These are phyloP conservation scores for Rhinichthys osculus DNA, from an alignment of 2,797 vertebrate species.

Conservation along the genomic window DNA sequence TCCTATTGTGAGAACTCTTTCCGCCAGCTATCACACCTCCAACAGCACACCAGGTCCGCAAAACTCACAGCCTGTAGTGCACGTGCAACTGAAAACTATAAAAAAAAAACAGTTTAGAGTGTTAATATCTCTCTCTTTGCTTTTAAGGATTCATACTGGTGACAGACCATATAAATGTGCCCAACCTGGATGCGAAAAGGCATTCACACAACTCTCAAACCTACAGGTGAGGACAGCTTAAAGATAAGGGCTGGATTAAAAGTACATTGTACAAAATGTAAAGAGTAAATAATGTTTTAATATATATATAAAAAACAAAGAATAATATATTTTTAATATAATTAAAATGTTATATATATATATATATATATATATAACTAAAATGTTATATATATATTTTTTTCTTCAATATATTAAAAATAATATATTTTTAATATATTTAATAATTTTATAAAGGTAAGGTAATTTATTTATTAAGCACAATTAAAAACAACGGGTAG, in stretches of 20 bases:
- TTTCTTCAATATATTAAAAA: too few species aligned
- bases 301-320: too few species aligned
- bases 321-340: too few species aligned
- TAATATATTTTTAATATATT: too few species aligned
- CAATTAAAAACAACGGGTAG: too few species aligned
- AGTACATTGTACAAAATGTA: not conserved
- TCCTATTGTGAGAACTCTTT: conserved; percentile 99
- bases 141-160: conserved; percentile 93
- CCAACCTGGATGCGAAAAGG: conserved; percentile 97
- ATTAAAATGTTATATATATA: too few species aligned
- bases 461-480: too few species aligned
- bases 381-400: too few species aligned
- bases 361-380: too few species aligned
- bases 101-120: not conserved
- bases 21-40: conserved; percentile 98
- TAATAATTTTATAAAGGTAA: too few species aligned
- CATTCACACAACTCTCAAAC: conserved; percentile 98
- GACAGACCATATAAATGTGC: conserved; percentile 99
- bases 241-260: not conserved
- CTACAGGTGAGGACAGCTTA: conserved; percentile 86
- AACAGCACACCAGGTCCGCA: conserved; percentile 96
- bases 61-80: not conserved
- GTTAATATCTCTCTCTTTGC: not conserved
- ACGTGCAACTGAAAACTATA: not conserved
- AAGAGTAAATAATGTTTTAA: not conserved